phyloP scores from a whole-genome alignment of 2,888 invertebrate species.

The Dorcus parallelipipedus region DNA sequence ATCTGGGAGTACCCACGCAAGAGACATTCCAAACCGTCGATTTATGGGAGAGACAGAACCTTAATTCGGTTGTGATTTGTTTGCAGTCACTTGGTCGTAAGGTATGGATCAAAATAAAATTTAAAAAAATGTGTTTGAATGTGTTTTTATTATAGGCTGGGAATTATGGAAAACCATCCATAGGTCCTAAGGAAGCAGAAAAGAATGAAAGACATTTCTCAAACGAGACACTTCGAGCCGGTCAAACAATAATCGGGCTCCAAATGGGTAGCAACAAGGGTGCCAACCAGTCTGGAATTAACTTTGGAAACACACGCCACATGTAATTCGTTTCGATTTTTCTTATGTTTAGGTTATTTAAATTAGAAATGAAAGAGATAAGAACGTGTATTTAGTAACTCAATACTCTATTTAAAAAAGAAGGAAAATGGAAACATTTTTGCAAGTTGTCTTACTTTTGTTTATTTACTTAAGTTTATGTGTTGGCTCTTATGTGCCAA shows the following conservation, averaged over 20 bases:
- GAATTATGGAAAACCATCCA: conserved; percentile 79
- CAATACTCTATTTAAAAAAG: conserved; percentile 1
- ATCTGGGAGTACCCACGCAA: conserved; percentile 86
- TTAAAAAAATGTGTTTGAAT: no score
- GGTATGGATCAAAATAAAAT: conserved; percentile 51
- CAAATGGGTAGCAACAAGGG: conserved; percentile 99
- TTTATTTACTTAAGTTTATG: no score
- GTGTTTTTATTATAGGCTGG: conserved; percentile 58
- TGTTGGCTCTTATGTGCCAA: background rate
- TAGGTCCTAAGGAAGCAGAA: conserved; percentile 95
- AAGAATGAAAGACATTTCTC: conserved; percentile 92
- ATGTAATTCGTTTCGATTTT: conserved; percentile 62
- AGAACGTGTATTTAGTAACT: conserved; percentile 1
- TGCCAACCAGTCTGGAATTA: conserved; percentile 93
- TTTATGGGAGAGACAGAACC: conserved; percentile 93
- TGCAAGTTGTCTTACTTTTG: no score
- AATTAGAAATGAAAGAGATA: conserved; percentile 1
- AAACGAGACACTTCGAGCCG: conserved; percentile 90
- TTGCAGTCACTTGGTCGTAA: conserved; percentile 93
- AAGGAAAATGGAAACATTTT: no score
- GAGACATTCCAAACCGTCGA: conserved; percentile 98
- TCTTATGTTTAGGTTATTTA: conserved; percentile 4
- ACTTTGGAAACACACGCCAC: conserved; percentile 95
- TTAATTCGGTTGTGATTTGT: conserved; percentile 94
- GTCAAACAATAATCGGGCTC: conserved; percentile 88